A percentile compares a stretch with the other conserved stretches of the same genome.
These are phyloP conservation scores for Antennarius striatus DNA, from an alignment of 2,113 vertebrate genomes.

Conservation along the genomic window DNA sequence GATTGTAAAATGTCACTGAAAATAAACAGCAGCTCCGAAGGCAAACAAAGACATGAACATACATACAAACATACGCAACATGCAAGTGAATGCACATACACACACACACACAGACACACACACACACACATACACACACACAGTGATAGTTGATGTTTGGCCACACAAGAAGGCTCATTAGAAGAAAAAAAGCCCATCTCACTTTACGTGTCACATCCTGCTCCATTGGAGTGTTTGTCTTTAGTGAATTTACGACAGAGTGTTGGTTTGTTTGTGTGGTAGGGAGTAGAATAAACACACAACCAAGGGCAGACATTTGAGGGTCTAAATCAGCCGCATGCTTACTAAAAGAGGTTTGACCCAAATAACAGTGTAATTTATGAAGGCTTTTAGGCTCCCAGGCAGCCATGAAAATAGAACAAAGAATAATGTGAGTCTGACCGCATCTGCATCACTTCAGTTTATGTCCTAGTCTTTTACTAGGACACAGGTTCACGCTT, in stretches of 20 bases:
- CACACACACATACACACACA: neutral
- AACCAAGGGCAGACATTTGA: slow-evolving; percentile 34
- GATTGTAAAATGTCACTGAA: slow-evolving; percentile 56
- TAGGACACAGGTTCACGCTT: slow-evolving; percentile 57
- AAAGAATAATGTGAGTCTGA: slow-evolving; percentile 73
- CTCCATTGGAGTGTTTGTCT: slow-evolving; percentile 16
- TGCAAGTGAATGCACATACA: neutral
- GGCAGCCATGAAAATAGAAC: slow-evolving; percentile 69
- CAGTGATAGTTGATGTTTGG: slow-evolving; percentile 44
- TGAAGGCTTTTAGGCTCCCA: slow-evolving; percentile 75
- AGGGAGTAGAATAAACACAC: slow-evolving; percentile 13
- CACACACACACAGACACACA: slow-evolving; percentile 12
- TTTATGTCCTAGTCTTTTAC: slow-evolving; percentile 73
- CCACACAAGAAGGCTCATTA: slow-evolving; percentile 54
- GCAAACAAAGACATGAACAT: slow-evolving; percentile 22
- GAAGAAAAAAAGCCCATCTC: neutral
- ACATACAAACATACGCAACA: neutral
- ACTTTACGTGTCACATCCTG: slow-evolving; percentile 4
- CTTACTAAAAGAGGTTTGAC: slow-evolving; percentile 77
- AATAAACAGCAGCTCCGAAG: slow-evolving; percentile 38
- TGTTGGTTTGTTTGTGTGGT: slow-evolving; percentile 21
- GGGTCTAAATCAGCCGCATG: slow-evolving; percentile 67
- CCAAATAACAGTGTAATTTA: slow-evolving; percentile 78
- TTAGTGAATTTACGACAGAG: slow-evolving; percentile 18
- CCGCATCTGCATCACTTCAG: slow-evolving; percentile 64